Conservation (phyloP, 2,888 invertebrate species). For the Cerastis leucographa region DNA sequence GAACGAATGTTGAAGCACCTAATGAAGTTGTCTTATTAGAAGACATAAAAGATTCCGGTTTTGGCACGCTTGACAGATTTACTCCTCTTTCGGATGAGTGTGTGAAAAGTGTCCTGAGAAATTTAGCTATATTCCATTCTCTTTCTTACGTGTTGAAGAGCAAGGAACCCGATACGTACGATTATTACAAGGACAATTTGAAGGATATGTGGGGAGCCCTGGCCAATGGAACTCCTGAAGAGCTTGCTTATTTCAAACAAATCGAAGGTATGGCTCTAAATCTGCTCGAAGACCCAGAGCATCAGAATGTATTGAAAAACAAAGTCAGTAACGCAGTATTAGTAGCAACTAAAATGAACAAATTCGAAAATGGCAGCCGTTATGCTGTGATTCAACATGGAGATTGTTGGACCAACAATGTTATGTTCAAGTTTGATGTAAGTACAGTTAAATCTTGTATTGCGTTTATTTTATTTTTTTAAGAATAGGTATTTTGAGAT, state of each 20-base stretch:
- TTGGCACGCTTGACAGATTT: slow-evolving; percentile 72
- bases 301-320: slow-evolving; percentile 64
- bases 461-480: background rate
- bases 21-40: slow-evolving; percentile 77
- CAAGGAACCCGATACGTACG: slow-evolving; percentile 70
- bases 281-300: slow-evolving; percentile 65
- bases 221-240: background rate
- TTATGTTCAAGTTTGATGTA: slow-evolving; percentile 74
- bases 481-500: background rate
- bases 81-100: slow-evolving; percentile 68
- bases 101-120: slow-evolving; percentile 72
- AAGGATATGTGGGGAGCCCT: slow-evolving; percentile 58
- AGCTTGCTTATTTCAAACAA: slow-evolving; percentile 22
- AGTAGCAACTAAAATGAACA: slow-evolving; percentile 49
- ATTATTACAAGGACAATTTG: slow-evolving; percentile 60
- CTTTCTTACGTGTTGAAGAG: slow-evolving; percentile 75
- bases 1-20: slow-evolving; percentile 64
- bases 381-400: slow-evolving; percentile 75
- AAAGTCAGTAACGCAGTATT: slow-evolving; percentile 40
- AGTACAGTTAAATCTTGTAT: slow-evolving; percentile 28
- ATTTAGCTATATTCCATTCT: slow-evolving; percentile 76
- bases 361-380: slow-evolving; percentile 62
- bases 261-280: slow-evolving; percentile 54
- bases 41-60: slow-evolving; percentile 73
- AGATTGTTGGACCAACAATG: slow-evolving; percentile 79